Percentiles rank a stretch among this genome's conserved stretches.
phyloP scores from a whole-genome alignment of 2,797 vertebrate species.

The Amphiprion clarkii region DNA sequence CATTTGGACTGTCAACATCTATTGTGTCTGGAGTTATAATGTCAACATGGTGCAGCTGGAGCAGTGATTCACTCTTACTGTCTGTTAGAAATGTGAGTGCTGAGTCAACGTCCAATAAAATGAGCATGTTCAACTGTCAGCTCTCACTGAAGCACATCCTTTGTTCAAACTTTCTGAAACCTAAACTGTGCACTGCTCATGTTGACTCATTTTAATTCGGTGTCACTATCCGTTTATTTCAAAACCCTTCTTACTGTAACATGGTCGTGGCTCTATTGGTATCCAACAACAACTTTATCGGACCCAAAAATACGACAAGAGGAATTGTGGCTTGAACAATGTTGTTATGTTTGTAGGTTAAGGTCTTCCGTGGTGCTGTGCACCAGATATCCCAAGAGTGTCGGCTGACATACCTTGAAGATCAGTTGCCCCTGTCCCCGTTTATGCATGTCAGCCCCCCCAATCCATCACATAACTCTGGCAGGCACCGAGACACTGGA shows the following conservation, averaged over 20 bases:
- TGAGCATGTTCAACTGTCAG: background rate
- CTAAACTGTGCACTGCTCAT: background rate
- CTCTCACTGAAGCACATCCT: conserved; percentile 14
- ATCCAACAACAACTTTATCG: conserved; percentile 50
- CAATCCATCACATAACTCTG: conserved; percentile 78
- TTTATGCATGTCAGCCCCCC: conserved; percentile 72
- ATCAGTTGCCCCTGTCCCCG: conserved; percentile 74
- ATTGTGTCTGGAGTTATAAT: conserved; percentile 61
- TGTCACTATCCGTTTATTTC: conserved; percentile 31
- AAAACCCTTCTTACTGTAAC: conserved; percentile 30
- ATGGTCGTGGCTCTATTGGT: conserved; percentile 30
- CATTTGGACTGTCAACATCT: conserved; percentile 67
- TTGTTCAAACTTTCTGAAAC: conserved; percentile 16
- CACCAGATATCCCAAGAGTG: conserved; percentile 68
- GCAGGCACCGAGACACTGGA: conserved; percentile 78
- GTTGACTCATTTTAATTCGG: conserved; percentile 4
- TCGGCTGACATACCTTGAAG: conserved; percentile 76
- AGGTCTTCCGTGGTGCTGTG: conserved; percentile 59
- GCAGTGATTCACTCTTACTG: conserved; percentile 13
- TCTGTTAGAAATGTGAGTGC: conserved; percentile 9
- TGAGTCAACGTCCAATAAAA: conserved; percentile 5
- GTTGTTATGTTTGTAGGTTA: conserved; percentile 67
- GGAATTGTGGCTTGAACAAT: conserved; percentile 55
- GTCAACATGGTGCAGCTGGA: conserved; percentile 10
- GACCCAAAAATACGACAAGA: conserved; percentile 51